Base-by-base conservation (phyloP, 2,797 vertebrate species). In the Todus mexicanus region DNA sequence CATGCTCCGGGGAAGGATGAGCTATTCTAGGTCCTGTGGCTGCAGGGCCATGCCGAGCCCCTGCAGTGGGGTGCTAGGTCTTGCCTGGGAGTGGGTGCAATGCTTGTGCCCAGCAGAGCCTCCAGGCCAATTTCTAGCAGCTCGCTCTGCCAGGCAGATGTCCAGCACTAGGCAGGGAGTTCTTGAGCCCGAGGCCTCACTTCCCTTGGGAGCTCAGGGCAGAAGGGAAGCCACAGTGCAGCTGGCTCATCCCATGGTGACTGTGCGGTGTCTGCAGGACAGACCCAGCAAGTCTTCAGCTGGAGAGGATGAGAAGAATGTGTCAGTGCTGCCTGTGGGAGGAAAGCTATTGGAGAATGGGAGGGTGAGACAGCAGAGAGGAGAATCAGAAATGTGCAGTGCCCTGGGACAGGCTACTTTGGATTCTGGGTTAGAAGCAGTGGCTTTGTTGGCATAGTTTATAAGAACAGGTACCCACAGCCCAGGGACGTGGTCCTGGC, bases 1-100 rank as follows among this genome's bases (percentile, higher is more conserved):
- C 4, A 1, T 0, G 0, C 60, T 53, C 54, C 6, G 5, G 45
- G 77, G 68, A 79, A 90, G 64, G 68, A 57, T 2, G 15, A 88
- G 80, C 74, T 88, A 4, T 57, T 79, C 66, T 54, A 27, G 29
- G 84, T 47, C 45, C 13, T 9, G 73, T 3, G 8, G 45, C 37
- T 59, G 69, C 53, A 57, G 59, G 20, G 43, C 54, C 40, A 38
- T 70, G 88, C 75, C 0, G 15, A 61, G 71, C 17, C 35, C 64
- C n/a, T 68, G 70, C 33, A 8, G 11, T 7, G 16, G 68, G 71
- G 37, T 64, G 66, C 81, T 60, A 47, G 29, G 8, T 29, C 64
- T 74, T 8, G 2, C 27, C 40, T 43, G 63, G 26, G 31, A 77
- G 21, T 14, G 27, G 31, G 40, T 40, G 10, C 48, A 61, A 33